A percentile compares a stretch with the other conserved stretches of the same genome.
Evolutionary conservation across 2,888 invertebrate genomes (phyloP).

Genomic region (Trilocha varians): DNA sequence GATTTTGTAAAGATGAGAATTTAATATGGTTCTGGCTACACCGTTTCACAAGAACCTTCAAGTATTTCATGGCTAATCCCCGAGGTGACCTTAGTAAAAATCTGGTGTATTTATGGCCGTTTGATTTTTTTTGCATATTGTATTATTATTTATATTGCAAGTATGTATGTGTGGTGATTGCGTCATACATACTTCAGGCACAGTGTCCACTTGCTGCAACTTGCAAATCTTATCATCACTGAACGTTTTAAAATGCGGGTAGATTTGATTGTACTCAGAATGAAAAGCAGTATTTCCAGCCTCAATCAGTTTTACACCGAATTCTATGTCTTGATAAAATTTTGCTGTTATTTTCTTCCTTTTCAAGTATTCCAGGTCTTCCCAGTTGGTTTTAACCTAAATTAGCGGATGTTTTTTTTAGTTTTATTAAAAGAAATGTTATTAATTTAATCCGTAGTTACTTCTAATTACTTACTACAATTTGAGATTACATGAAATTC

Average conservation of each 20-base stretch:
- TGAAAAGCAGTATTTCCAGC: slow-evolving; percentile 49
- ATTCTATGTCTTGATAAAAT: slow-evolving; percentile 39
- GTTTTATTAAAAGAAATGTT: too few relatives aligned
- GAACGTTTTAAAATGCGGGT: slow-evolving; percentile 39
- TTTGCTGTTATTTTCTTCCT: slow-evolving; percentile 43
- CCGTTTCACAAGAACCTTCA: too few relatives aligned
- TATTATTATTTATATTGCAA: not conserved
- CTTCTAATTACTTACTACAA: too few relatives aligned
- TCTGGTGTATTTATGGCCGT: not conserved
- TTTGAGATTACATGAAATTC: too few relatives aligned
- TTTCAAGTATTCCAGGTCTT: slow-evolving; percentile 51
- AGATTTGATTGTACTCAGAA: slow-evolving; percentile 50
- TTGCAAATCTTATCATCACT: slow-evolving; percentile 52
- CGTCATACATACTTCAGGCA: slow-evolving; percentile 38
- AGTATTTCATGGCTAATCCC: not conserved
- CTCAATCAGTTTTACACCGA: slow-evolving; percentile 37
- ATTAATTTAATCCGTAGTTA: too few relatives aligned
- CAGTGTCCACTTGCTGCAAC: slow-evolving; percentile 46
- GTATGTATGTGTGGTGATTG: not conserved
- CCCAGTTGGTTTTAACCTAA: slow-evolving; percentile 43
- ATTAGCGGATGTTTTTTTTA: too few relatives aligned
- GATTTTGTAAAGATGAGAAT: too few relatives aligned
- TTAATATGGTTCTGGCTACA: too few relatives aligned
- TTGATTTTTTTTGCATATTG: too few relatives aligned
- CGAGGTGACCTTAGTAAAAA: not conserved